phyloP scores from a whole-genome alignment of 2,113 vertebrate genomes.

The Mohoua ochrocephala region DNA sequence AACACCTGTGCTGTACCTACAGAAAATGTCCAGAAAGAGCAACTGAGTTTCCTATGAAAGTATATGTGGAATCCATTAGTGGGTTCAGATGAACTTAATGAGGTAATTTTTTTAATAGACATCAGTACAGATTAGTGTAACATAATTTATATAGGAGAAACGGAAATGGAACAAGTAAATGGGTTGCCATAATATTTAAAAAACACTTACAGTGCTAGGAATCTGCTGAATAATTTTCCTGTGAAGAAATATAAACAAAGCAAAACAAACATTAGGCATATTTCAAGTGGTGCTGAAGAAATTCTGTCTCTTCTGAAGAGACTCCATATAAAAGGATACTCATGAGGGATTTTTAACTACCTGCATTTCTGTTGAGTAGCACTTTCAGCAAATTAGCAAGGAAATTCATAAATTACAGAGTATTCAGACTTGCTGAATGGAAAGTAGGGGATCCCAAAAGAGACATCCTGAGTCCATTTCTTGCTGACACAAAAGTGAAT shows the following conservation, averaged over 20 bases:
- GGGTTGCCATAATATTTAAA: neutral
- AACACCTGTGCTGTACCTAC: neutral
- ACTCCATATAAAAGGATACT: neutral
- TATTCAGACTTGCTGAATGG: neutral
- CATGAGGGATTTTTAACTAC: neutral
- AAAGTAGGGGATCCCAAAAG: neutral
- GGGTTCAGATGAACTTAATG: neutral
- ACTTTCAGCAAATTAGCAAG: neutral
- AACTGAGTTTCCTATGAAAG: neutral
- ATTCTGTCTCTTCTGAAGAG: neutral
- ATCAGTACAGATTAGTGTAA: neutral
- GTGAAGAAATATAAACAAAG: neutral
- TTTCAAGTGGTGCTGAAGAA: neutral
- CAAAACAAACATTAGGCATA: neutral
- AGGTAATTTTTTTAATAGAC: neutral
- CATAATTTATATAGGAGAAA: neutral
- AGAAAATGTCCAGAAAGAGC: neutral
- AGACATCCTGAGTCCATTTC: neutral
- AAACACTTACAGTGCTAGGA: neutral
- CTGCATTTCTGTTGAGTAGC: neutral
- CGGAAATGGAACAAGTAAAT: neutral
- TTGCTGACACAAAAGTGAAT: neutral
- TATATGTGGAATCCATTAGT: neutral
- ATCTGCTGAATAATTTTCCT: neutral
- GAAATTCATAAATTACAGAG: neutral